Conservation (phyloP, 2,797 vertebrate genomes). For the Characodon lateralis region DNA sequence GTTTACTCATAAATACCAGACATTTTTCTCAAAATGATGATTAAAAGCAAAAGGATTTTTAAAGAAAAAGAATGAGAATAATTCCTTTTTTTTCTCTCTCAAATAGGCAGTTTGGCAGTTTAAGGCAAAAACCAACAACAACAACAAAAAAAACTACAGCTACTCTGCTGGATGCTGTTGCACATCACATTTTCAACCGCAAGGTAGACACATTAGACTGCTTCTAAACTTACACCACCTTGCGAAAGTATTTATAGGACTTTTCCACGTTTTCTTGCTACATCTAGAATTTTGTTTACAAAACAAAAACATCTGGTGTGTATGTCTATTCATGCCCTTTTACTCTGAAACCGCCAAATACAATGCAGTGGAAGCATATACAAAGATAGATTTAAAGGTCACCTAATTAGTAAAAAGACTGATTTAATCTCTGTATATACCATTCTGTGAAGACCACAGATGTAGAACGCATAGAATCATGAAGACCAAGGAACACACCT, state of each 20-base stretch:
- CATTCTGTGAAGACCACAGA: too few relatives aligned
- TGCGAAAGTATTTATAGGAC: background rate
- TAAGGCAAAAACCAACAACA: background rate
- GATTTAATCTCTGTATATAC: too few relatives aligned
- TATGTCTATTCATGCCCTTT: too few relatives aligned
- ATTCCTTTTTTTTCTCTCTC: background rate
- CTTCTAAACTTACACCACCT: background rate
- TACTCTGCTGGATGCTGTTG: background rate
- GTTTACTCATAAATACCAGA: background rate
- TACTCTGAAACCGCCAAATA: too few relatives aligned
- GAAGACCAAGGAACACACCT: too few relatives aligned
- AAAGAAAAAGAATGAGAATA: background rate
- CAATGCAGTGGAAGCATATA: too few relatives aligned
- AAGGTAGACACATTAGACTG: constrained; percentile 34
- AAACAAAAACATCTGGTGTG: background rate
- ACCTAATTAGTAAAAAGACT: too few relatives aligned
- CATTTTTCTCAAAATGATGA: background rate
- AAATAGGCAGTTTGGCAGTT: constrained; percentile 2
- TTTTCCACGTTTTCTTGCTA: background rate
- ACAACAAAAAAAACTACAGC: background rate
- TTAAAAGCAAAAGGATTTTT: background rate
- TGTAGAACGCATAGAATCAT: too few relatives aligned
- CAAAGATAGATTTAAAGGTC: too few relatives aligned
- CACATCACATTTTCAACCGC: constrained; percentile 11
- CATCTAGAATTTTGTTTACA: background rate